Evolutionary conservation across 2,113 vertebrate genomes (phyloP).

Genomic region (Tonatia bakeri): DNA sequence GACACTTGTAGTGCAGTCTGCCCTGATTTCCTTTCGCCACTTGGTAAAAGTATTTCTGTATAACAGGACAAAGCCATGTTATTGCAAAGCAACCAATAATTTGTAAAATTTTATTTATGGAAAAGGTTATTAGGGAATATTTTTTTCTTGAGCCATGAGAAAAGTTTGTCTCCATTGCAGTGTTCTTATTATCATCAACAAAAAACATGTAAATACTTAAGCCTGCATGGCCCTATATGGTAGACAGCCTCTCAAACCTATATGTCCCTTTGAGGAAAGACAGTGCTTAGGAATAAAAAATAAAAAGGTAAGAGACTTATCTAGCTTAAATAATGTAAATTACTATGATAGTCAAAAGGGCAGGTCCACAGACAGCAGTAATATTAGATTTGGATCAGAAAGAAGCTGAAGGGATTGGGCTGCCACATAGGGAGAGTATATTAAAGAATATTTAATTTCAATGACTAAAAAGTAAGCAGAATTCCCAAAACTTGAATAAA

Average conservation of each 20-base stretch:
- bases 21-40: slow-evolving; percentile 24
- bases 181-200: not conserved
- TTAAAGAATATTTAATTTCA: not conserved
- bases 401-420: not conserved
- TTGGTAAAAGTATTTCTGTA: not conserved
- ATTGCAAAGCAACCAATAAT: slow-evolving; percentile 1
- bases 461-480: not conserved
- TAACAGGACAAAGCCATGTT: not conserved
- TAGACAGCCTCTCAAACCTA: not conserved
- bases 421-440: not conserved
- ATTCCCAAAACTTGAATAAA: not conserved
- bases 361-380: not conserved
- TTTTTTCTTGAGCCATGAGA: not conserved
- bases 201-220: not conserved
- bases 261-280: not conserved
- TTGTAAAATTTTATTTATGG: not conserved
- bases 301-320: not conserved
- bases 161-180: not conserved
- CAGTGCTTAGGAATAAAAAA: not conserved
- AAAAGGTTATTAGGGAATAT: not conserved
- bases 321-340: slow-evolving; percentile 2
- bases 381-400: not conserved
- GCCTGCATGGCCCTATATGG: not conserved
- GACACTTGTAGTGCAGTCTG: not conserved
- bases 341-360: not conserved